A percentile compares a stretch with the other conserved stretches of the same genome.
phyloP scores from a whole-genome alignment of 2,113 vertebrate genomes.

The Globicephala melas region DNA sequence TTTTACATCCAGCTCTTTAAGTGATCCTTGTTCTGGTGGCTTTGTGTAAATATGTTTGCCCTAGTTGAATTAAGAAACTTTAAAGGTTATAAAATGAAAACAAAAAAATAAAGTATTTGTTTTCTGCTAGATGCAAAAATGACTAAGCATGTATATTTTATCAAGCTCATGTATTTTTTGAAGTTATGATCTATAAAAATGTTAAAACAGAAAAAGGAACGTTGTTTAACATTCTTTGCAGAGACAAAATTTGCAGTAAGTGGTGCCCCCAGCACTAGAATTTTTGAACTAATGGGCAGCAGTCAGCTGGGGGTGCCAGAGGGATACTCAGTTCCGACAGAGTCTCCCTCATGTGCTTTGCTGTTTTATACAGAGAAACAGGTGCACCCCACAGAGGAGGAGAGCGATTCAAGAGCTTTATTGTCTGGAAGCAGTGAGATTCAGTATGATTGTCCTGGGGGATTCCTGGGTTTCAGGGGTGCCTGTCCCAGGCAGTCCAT shows the following conservation, averaged over 20 bases:
- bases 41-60: conserved; percentile 94
- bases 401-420: neutral
- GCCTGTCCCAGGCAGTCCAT: conserved; percentile 39
- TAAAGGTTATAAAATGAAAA: conserved; percentile 84
- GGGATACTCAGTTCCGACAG: neutral
- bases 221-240: conserved; percentile 72
- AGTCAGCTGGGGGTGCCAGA: neutral
- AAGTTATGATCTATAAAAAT: conserved; percentile 82
- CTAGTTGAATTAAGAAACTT: conserved; percentile 89
- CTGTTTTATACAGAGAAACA: conserved; percentile 44
- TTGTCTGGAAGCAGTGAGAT: conserved; percentile 36
- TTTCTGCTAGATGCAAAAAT: conserved; percentile 79
- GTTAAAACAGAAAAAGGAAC: conserved; percentile 53
- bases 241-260: conserved; percentile 58
- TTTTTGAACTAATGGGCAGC: conserved; percentile 50
- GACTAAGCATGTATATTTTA: conserved; percentile 87
- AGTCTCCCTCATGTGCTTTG: neutral
- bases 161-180: conserved; percentile 85
- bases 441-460: neutral
- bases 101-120: conserved; percentile 75
- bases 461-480: neutral
- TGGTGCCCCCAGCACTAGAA: neutral
- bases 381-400: neutral
- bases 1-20: conserved; percentile 93
- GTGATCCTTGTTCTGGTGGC: conserved; percentile 90